Base-by-base conservation (phyloP, 2,113 vertebrate species). In the Chlorocebus sabaeus region DNA sequence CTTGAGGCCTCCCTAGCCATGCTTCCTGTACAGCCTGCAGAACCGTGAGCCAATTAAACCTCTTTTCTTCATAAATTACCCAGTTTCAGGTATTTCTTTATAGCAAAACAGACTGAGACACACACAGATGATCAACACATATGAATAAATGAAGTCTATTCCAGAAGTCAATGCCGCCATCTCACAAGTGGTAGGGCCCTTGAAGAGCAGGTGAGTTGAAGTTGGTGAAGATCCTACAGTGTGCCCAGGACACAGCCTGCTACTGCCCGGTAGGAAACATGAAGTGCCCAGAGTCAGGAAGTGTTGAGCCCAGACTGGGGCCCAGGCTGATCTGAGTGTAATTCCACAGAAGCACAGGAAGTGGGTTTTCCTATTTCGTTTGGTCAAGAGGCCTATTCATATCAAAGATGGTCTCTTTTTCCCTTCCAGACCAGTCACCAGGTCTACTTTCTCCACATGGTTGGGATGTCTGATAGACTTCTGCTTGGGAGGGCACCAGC, bases 121-220 rank as follows among this genome's bases (percentile, higher is more conserved):
- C 72, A 43, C 17, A 50, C 64, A 40, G 72, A 32, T 0, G 0
- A 5, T 14, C 30, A 5, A 1, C 20, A n/a, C 38, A 30, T 1
- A 8, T 7, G 40, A 9, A 38, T 68, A 45, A 67, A 23, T 13
- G 30, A 61, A 70, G 43, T 32, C 55, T n/a, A 50, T 38, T 57
- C 72, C 67, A 81, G 68, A 90, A 68, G 23, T 57, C 16, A 23
- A 38, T 20, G 7, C 32, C 32, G 5, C 0, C 4, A n/a, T 25
- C 75, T n/a, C 48, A 72, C 3, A 23, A 35, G 67, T 23, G 48
- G 52, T 9, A 20, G 72, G 16, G 10, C 27, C 25, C 55, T 25
- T 17, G 64, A 70, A 50, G 64, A 16, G 23, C 70, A 14, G 11
- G n/a, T 17, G 50, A n/a, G 50, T 80, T 13, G 2, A 35, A 22